These are phyloP conservation scores for Tribolium castaneum DNA, from an alignment of 1,140 invertebrate species.

Conservation along the genomic window DNA sequence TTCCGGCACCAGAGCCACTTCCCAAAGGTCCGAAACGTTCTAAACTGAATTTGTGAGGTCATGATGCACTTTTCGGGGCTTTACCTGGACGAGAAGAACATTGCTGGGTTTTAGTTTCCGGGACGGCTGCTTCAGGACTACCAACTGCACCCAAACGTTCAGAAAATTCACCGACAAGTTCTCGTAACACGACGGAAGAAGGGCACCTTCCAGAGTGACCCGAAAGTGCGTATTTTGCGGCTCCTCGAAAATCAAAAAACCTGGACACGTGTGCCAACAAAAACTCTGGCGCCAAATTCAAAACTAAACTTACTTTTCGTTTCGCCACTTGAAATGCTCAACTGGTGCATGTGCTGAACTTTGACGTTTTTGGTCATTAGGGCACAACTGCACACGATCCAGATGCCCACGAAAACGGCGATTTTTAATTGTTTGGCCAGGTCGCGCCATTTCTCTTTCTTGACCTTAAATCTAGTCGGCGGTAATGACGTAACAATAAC, in stretches of 20 bases:
- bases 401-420: constrained; percentile 66
- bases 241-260: constrained; percentile 62
- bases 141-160: constrained; percentile 67
- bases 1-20: constrained; percentile 65
- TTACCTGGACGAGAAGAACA: constrained; percentile 56
- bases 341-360: constrained; percentile 69
- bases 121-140: constrained; percentile 54
- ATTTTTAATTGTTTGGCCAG: constrained; percentile 60
- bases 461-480: neutral
- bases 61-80: neutral
- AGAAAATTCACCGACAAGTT: constrained; percentile 65
- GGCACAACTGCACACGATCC: constrained; percentile 73
- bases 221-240: constrained; percentile 60
- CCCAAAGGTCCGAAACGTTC: constrained; percentile 68
- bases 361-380: constrained; percentile 75
- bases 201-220: constrained; percentile 66
- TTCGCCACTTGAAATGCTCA: constrained; percentile 68
- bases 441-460: neutral
- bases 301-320: constrained; percentile 62
- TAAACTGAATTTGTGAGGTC: constrained; percentile 51
- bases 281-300: neutral
- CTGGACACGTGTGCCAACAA: constrained; percentile 53
- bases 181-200: constrained; percentile 64
- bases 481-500: neutral
- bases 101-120: constrained; percentile 49